Conservation (phyloP, 2,888 invertebrate species). For the Corythucha ciliata region DNA sequence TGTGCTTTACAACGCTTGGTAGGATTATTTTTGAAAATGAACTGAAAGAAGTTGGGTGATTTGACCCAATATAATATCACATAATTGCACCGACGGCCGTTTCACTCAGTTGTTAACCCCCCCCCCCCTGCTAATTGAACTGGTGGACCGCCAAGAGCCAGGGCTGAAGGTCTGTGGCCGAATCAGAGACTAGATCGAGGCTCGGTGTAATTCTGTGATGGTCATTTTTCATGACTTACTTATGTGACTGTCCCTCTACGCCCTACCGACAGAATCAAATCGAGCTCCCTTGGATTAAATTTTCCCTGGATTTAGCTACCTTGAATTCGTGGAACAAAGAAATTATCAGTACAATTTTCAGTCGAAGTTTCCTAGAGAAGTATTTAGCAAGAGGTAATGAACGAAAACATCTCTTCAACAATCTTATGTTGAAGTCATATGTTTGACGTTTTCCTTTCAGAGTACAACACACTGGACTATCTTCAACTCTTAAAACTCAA, state of each 20-base stretch:
- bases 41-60: no score
- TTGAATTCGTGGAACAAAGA: slow-evolving; percentile 50
- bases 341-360: slow-evolving; percentile 48
- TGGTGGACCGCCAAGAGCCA: no score
- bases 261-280: slow-evolving; percentile 32
- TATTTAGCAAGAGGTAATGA: slow-evolving; percentile 39
- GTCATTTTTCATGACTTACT: background rate
- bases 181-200: no score
- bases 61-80: no score
- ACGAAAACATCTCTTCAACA: no score
- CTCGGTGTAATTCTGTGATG: no score
- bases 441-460: slow-evolving; percentile 29
- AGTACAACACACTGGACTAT: slow-evolving; percentile 44
- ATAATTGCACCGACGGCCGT: no score
- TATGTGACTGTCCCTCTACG: background rate
- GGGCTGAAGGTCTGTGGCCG: no score
- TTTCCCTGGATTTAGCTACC: slow-evolving; percentile 50
- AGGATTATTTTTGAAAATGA: background rate
- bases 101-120: no score
- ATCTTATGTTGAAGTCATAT: slow-evolving; percentile 39
- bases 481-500: no score
- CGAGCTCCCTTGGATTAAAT: slow-evolving; percentile 47
- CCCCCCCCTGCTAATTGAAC: no score
- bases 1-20: slow-evolving; percentile 14
- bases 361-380: slow-evolving; percentile 43